Evolutionary conservation across 2,797 vertebrate species (phyloP).

Genomic region (Thripadectes ignobilis): DNA sequence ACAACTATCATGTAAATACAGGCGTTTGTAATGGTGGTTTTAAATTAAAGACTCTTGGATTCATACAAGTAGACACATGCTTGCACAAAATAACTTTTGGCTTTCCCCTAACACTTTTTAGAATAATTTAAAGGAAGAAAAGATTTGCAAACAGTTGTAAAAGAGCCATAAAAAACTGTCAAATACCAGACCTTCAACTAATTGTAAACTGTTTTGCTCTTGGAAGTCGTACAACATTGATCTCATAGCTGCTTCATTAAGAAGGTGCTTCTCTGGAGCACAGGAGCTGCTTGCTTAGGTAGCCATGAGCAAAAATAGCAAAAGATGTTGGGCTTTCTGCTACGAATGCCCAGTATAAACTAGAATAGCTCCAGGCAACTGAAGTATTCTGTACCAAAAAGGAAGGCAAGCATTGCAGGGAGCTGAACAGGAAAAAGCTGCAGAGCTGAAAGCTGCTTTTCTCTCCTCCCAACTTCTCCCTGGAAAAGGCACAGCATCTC

Average conservation of each 20-base stretch:
- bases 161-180: conserved; percentile 72
- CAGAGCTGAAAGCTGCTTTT: conserved; percentile 46
- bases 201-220: conserved; percentile 64
- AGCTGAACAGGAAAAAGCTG: conserved; percentile 40
- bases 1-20: conserved; percentile 63
- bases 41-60: conserved; percentile 55
- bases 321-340: conserved; percentile 29
- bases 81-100: conserved; percentile 66
- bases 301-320: conserved; percentile 24
- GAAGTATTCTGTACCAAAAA: conserved; percentile 61
- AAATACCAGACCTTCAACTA: conserved; percentile 65
- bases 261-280: conserved; percentile 25
- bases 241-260: conserved; percentile 61
- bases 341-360: conserved; percentile 46
- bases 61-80: conserved; percentile 54
- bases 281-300: conserved; percentile 7
- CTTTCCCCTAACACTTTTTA: conserved; percentile 42
- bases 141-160: conserved; percentile 66
- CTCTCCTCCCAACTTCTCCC: conserved; percentile 31
- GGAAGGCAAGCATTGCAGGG: conserved; percentile 44
- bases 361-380: conserved; percentile 62
- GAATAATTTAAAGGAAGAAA: conserved; percentile 68
- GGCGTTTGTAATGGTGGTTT: conserved; percentile 54
- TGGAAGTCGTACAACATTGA: conserved; percentile 58
- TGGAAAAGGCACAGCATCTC: conserved; percentile 15